These are phyloP conservation scores for Lepilemur septentrionalis DNA, from an alignment of 2,797 vertebrate species.

Conservation along the genomic window DNA sequence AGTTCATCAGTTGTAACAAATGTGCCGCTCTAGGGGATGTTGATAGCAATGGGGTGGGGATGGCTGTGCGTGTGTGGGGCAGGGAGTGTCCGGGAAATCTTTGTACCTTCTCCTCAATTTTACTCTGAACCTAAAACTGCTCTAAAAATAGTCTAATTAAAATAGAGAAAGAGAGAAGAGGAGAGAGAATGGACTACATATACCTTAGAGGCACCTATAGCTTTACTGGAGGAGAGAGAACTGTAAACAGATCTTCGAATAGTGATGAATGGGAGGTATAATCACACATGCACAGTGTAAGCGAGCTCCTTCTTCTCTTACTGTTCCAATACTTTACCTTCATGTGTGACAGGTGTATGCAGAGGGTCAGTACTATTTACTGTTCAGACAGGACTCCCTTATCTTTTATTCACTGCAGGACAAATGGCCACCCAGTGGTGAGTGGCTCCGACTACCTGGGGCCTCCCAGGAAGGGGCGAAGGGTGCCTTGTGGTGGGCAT, in stretches of 20 bases:
- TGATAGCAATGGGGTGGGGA: neutral
- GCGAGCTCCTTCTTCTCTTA: neutral
- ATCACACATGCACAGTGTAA: rapidly evolving
- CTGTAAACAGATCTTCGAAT: neutral
- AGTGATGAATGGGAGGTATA: neutral
- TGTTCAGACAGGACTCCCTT: neutral
- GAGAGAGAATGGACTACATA: neutral
- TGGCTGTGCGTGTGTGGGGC: neutral
- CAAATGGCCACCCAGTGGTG: neutral
- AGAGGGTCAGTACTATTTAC: neutral
- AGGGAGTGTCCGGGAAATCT: neutral
- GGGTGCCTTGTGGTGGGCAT: neutral
- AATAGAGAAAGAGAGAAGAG: neutral
- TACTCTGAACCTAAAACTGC: neutral
- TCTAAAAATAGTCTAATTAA: neutral
- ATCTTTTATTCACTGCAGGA: neutral
- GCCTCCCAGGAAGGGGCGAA: neutral
- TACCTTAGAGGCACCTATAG: neutral
- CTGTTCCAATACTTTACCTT: neutral
- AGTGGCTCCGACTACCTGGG: neutral
- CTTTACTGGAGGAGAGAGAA: neutral
- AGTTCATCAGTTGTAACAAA: neutral
- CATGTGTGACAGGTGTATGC: neutral
- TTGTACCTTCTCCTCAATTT: neutral
- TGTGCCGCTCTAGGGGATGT: neutral